These are phyloP conservation scores for Odobenus rosmarus DNA, from an alignment of 2,113 vertebrate genomes.

Conservation along the genomic window DNA sequence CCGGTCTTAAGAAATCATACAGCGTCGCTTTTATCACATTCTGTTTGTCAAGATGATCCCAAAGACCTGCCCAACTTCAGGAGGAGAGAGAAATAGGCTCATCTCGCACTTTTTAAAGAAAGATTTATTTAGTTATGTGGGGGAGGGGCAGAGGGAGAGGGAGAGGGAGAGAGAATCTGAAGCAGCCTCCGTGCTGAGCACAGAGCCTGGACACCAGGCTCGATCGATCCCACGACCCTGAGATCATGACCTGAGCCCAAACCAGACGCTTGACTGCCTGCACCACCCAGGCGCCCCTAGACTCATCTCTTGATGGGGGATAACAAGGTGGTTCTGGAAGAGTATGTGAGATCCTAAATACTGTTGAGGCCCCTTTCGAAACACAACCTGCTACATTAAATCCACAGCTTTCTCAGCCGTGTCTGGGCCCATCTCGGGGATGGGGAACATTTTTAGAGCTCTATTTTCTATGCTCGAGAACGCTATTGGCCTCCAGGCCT, in stretches of 20 bases:
- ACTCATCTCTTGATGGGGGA: not conserved
- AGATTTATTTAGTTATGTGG: not conserved
- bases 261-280: not conserved
- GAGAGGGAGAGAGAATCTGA: not conserved
- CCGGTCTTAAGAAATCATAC: not conserved
- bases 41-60: not conserved
- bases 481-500: not conserved
- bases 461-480: not conserved
- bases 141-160: not conserved
- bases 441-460: not conserved
- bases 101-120: not conserved
- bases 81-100: not conserved
- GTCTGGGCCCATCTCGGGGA: not conserved
- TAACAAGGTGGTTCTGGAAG: not conserved
- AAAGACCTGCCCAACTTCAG: not conserved
- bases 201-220: not conserved
- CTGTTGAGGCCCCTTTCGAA: not conserved
- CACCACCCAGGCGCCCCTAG: not conserved
- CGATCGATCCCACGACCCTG: not conserved
- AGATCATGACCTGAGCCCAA: not conserved
- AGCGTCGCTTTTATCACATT: not conserved
- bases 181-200: not conserved
- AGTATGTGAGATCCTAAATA: not conserved
- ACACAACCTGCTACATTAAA: not conserved
- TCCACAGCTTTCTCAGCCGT: not conserved